Evolutionary conservation across 2,113 vertebrate species (phyloP).

Genomic region (Percina caprodes): DNA sequence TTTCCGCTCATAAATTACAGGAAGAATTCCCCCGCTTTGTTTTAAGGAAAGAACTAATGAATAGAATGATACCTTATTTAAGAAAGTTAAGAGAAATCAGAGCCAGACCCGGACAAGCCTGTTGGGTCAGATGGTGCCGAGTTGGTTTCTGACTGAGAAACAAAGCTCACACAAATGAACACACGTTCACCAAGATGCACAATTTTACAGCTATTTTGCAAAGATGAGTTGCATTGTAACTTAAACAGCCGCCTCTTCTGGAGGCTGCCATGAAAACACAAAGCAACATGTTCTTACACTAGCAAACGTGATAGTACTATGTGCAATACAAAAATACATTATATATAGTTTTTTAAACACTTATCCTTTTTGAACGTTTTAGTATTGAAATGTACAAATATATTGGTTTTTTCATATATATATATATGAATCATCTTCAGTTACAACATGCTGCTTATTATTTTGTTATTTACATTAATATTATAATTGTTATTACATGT

Average conservation of each 20-base stretch:
- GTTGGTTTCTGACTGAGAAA: conserved; percentile 18
- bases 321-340: conserved; percentile 92
- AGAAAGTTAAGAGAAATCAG: not conserved
- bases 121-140: not conserved
- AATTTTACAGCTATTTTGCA: conserved; percentile 49
- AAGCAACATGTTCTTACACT: conserved; percentile 60
- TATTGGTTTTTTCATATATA: conserved; percentile 82
- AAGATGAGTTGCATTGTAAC: conserved; percentile 45
- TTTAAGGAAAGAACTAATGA: not conserved
- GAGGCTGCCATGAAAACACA: conserved; percentile 31
- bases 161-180: not conserved
- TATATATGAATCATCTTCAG: conserved; percentile 69
- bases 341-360: conserved; percentile 83
- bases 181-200: conserved; percentile 17
- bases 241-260: conserved; percentile 34
- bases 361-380: conserved; percentile 74
- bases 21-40: not conserved
- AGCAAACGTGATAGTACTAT: conserved; percentile 87
- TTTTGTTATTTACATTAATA: conserved; percentile 79
- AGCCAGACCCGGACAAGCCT: conserved; percentile 1
- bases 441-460: conserved; percentile 93
- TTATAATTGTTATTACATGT: conserved; percentile 79
- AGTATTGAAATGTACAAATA: conserved; percentile 84
- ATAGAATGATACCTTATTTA: conserved; percentile 3
- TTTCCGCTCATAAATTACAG: not conserved